Evolutionary conservation across 2,113 vertebrate genomes (phyloP).

Genomic region (Panthera leo): DNA sequence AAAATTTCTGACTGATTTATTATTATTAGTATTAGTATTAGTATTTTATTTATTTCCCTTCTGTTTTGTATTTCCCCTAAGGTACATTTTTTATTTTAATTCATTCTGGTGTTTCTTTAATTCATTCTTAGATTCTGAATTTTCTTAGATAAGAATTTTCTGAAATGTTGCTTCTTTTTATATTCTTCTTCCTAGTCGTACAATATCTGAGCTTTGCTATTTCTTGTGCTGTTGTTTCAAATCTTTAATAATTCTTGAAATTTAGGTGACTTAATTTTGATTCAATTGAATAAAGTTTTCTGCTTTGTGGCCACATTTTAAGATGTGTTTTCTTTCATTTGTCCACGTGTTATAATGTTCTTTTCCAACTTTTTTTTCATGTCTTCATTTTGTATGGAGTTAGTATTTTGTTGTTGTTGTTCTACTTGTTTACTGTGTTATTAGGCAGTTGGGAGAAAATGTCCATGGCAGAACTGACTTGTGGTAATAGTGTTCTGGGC

Average conservation of each 20-base stretch:
- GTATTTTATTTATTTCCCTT: not conserved
- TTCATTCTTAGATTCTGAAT: constrained; percentile 8
- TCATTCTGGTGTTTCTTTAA: not conserved
- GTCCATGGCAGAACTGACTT: not conserved
- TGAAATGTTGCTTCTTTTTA: not conserved
- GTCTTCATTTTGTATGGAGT: not conserved
- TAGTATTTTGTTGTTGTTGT: not conserved
- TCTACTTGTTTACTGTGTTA: not conserved
- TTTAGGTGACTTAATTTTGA: not conserved
- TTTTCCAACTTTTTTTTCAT: not conserved
- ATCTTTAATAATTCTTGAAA: not conserved
- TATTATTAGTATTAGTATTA: not conserved
- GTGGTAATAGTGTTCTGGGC: not conserved
- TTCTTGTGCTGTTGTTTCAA: not conserved
- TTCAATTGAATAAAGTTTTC: not conserved
- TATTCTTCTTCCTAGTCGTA: not conserved
- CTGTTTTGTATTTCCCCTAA: not conserved
- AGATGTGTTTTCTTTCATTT: not conserved
- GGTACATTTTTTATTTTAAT: not conserved
- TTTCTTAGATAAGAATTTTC: not conserved
- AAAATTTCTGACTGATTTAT: not conserved
- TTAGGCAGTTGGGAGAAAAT: not conserved
- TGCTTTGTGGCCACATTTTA: not conserved
- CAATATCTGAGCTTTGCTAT: not conserved
- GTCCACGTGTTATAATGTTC: not conserved